Conservation (phyloP, 2,113 vertebrate genomes). For the Blennius ocellaris region DNA sequence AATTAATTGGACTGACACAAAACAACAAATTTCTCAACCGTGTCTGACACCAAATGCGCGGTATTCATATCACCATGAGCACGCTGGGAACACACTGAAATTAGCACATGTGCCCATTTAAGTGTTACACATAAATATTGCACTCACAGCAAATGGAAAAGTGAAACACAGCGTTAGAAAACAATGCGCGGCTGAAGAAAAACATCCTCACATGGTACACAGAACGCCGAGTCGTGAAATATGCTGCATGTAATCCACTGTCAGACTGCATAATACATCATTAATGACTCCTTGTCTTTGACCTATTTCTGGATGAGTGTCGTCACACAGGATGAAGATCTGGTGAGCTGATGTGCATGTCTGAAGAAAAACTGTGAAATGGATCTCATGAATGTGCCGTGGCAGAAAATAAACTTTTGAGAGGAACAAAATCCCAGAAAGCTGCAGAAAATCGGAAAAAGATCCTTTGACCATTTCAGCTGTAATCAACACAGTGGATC, state of each 20-base stretch:
- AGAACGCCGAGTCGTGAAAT: conserved; percentile 16
- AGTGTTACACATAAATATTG: neutral
- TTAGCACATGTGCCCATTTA: conserved; percentile 6
- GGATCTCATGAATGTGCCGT: conserved; percentile 60
- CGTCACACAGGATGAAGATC: conserved; percentile 35
- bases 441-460: conserved; percentile 20
- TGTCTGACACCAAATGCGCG: conserved; percentile 20
- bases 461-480: neutral
- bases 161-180: neutral
- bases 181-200: neutral
- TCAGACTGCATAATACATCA: conserved; percentile 51
- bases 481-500: neutral
- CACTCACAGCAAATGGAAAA: neutral
- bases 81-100: conserved; percentile 12
- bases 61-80: conserved; percentile 3
- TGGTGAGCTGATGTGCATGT: conserved; percentile 45
- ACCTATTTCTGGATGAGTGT: conserved; percentile 63
- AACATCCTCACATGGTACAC: neutral
- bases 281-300: conserved; percentile 62
- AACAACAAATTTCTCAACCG: conserved; percentile 11
- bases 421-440: conserved; percentile 3
- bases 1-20: conserved; percentile 18
- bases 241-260: conserved; percentile 22
- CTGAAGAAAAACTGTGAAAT: conserved; percentile 50
- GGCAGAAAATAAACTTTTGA: neutral